Evolutionary conservation across 2,888 invertebrate species (phyloP).

Genomic region (Ptilodon capucinus): DNA sequence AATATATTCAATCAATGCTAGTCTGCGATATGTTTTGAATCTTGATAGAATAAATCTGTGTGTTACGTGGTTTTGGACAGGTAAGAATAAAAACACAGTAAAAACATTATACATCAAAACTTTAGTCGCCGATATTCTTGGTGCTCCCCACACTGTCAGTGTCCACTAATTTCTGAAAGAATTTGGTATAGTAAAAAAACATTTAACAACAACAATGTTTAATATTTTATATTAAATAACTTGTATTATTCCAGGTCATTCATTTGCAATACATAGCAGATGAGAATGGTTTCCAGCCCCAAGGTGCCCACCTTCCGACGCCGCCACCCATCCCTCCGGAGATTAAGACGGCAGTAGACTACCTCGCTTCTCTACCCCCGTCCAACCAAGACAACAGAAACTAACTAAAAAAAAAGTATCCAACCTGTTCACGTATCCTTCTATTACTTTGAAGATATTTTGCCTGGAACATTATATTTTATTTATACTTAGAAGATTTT

Average conservation of each 20-base stretch:
- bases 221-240: background rate
- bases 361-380: conserved; percentile 84
- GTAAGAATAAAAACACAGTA: too few relatives aligned
- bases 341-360: conserved; percentile 85
- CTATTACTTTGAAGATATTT: too few relatives aligned
- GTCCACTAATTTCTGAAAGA: too few relatives aligned
- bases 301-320: conserved; percentile 84
- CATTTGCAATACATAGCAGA: conserved; percentile 86
- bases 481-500: too few relatives aligned
- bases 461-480: too few relatives aligned
- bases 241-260: conserved; percentile 63
- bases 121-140: too few relatives aligned
- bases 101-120: too few relatives aligned
- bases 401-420: conserved; percentile 15
- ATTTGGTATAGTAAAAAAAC: too few relatives aligned
- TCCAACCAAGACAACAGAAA: conserved; percentile 51
- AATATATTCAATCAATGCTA: too few relatives aligned
- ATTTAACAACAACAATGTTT: too few relatives aligned
- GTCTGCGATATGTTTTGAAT: background rate
- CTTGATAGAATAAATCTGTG: background rate
- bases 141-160: too few relatives aligned
- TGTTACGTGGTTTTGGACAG: too few relatives aligned
- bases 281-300: conserved; percentile 88
- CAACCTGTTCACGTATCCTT: conserved; percentile 6
- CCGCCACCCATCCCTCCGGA: conserved; percentile 87